Base-by-base conservation (phyloP, 2,113 vertebrate species). In the Geococcyx californianus region DNA sequence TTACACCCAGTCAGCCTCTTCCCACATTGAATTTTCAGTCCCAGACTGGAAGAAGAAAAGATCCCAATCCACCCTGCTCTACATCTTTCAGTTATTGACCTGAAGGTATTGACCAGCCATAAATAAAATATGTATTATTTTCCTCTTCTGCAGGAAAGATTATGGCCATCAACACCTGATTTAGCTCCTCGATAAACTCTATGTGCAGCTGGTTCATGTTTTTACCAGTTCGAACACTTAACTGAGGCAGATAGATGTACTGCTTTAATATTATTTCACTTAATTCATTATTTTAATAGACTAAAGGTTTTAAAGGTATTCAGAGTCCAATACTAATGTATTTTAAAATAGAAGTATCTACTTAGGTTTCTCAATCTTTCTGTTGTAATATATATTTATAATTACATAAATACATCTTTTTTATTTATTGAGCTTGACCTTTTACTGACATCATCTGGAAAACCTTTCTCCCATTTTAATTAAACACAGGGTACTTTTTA, bases 391-490 rank as follows among this genome's bases (percentile, higher is more conserved):
- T 11, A 7, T 15, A 38, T 34, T 7, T 78, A 38, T 19, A 84
- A 74, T 28, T 4, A 8, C 51, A 51, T 11, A 45, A 10, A 60
- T 14, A 16, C 11, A 5, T 40, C 21, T 28, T 24, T 59, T 58
- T 55, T 82, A 90, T 92, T 89, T 94, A 87, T 56, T 45, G 47
- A 92, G 58, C 56, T 91, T 0, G 0, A n/a, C 45, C 77, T 89
- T 63, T 66, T 45, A 91, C 31, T 2, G 1, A 92, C 82, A 68
- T 94, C 42, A 89, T 89, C 82, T 84, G 67, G 87, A 95, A 96
- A 95, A 62, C 79, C 72, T 40, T 90, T 87, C 72, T 91, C 74
- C 55, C 16, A 68, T 88, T 90, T 93, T 94, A 81, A 95, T 95
- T 93, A 95, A 94, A 85, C 58, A 49, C 72, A 26, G 58, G 47